Evolutionary conservation across 2,888 invertebrate species (phyloP).

Genomic region (Zeuzera pyrina): DNA sequence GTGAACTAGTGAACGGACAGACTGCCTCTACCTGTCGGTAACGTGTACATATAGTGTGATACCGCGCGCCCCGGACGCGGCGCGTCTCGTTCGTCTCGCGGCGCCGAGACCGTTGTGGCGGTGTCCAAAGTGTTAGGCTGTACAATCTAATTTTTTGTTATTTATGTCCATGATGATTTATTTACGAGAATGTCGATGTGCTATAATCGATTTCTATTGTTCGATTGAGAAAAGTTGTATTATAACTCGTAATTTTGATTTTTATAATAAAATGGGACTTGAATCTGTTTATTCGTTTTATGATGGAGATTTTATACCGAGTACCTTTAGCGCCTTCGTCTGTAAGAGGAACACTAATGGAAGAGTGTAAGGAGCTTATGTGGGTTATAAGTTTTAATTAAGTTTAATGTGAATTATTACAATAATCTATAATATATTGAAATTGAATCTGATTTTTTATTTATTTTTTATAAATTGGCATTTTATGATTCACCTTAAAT

Average conservation of each 20-base stretch:
- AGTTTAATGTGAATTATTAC: constrained; percentile 73
- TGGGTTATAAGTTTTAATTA: constrained; percentile 70
- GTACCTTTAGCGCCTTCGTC: constrained; percentile 70
- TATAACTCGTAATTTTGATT: constrained; percentile 73
- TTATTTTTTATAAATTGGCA: constrained; percentile 66
- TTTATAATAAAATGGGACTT: constrained; percentile 74
- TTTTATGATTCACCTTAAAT: constrained; percentile 33
- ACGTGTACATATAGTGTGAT: constrained; percentile 60
- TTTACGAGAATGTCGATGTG: constrained; percentile 65
- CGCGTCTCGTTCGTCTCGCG: constrained; percentile 26
- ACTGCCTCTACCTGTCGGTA: constrained; percentile 17
- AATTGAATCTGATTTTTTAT: constrained; percentile 71
- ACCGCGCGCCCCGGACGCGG: constrained; percentile 30
- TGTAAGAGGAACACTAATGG: constrained; percentile 57
- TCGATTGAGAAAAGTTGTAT: constrained; percentile 69
- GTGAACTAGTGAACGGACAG: constrained; percentile 3
- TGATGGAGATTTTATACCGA: constrained; percentile 71
- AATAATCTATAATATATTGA: constrained; percentile 74
- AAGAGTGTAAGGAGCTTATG: constrained; percentile 68
- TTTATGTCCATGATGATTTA: constrained; percentile 65
- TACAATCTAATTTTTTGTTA: constrained; percentile 60
- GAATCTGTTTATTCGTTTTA: constrained; percentile 73
- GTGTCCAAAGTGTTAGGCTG: constrained; percentile 39
- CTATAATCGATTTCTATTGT: constrained; percentile 66
- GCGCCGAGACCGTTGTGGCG: constrained; percentile 23